Evolutionary conservation across 2,888 invertebrate genomes (phyloP).

Genomic region (Caenorhabditis auriculariae): DNA sequence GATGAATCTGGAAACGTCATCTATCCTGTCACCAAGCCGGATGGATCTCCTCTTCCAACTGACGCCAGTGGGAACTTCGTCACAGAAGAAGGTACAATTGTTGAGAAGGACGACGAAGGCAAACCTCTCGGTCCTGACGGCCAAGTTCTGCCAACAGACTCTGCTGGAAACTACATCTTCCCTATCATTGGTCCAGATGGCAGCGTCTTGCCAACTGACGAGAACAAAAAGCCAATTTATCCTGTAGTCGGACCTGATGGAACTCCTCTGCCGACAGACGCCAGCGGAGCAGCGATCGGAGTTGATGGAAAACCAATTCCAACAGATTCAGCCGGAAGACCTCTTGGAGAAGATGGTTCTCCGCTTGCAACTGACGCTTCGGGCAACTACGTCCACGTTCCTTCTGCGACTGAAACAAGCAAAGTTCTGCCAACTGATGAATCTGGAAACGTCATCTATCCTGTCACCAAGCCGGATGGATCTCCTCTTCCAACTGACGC

Average conservation of each 20-base stretch:
- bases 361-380: conserved; percentile 26
- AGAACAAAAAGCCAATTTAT: conserved; percentile 28
- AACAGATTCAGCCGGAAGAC: conserved; percentile 7
- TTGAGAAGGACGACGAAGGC: conserved; percentile 24
- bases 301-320: conserved; percentile 7
- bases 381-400: conserved; percentile 12
- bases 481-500: conserved; percentile 27
- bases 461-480: conserved; percentile 19
- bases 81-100: conserved; percentile 9
- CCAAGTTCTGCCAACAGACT: conserved; percentile 25
- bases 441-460: conserved; percentile 11
- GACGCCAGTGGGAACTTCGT: conserved; percentile 27
- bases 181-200: conserved; percentile 31
- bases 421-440: conserved; percentile 16
- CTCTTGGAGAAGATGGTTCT: conserved; percentile 18
- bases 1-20: conserved; percentile 24
- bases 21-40: conserved; percentile 29
- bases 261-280: conserved; percentile 15
- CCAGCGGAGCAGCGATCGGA: conserved; percentile 7
- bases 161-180: conserved; percentile 34
- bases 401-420: conserved; percentile 1
- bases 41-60: conserved; percentile 31
- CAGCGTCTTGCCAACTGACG: conserved; percentile 27
- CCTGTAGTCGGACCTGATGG: conserved; percentile 29
- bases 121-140: conserved; percentile 29